Evolutionary conservation across 2,797 vertebrate species (phyloP), one percentile per base, ranked within the genome.

Genomic region (Arrhamphus sclerolepis): DNA sequence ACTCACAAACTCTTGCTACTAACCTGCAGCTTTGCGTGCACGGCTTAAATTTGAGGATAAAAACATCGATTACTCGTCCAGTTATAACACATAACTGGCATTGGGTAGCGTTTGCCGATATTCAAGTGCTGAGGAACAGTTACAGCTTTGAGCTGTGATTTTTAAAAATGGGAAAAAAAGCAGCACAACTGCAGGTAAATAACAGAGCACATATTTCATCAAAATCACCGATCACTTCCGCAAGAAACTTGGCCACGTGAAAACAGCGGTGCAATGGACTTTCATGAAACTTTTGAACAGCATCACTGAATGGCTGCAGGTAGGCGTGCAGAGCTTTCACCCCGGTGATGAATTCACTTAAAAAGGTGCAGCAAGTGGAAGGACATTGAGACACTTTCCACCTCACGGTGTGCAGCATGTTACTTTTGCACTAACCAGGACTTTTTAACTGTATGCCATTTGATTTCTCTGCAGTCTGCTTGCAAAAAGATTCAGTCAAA

Each of bases 401-500:
- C 28, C 28, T 29, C 28, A 29, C 8, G 4, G 28, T 7, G 6
- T 29, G 28, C 28, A 29, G 8, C 28, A 1, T 29, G 28, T 3
- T 1, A 29, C 28, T 46, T 66, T 49, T 9, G 19, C 38, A 63
- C 61, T 18, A 13, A 61, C 67, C 66, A 81, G 49, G 69, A 38
- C 26, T 11, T 31, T 31, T 7, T 9, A 6, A 1, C 22, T 48
- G 40, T 26, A 1, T 11, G 47, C 47, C 0, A 48, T 62, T 28
- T 34, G 7, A 46, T 49, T 26, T 13, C 9, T 57, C 44, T 63
- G 62, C 53, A 39, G 56, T 40, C 57, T 44, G 65, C 56, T 47
- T 53, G 56, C 64, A 75, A 73, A 77, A 84, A 87, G 84, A 78
- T 86, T 81, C 72, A 88, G 53, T 88, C 28, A 73, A 78, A 80